phyloP scores from a whole-genome alignment of 2,797 vertebrate species.

The Argya squamiceps region DNA sequence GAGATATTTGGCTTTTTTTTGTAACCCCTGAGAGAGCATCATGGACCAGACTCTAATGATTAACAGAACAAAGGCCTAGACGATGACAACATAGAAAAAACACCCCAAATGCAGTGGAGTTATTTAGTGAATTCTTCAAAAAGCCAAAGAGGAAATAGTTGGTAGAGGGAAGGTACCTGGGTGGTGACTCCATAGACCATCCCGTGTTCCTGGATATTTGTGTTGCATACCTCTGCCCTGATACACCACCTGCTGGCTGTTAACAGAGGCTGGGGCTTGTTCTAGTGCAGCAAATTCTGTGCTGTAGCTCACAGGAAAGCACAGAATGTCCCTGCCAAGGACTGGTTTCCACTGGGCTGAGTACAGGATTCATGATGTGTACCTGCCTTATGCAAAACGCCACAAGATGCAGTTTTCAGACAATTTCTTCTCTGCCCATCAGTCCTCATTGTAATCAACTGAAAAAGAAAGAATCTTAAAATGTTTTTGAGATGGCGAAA shows the following conservation, averaged over 20 bases:
- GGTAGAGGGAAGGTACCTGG: background rate
- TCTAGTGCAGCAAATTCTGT: background rate
- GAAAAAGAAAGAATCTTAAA: background rate
- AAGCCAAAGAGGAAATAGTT: background rate
- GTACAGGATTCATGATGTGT: background rate
- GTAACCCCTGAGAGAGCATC: background rate
- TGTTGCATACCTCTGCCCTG: rapidly evolving
- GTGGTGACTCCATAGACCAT: background rate
- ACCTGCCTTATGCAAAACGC: background rate
- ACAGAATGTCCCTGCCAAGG: background rate
- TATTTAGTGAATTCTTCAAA: background rate
- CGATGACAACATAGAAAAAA: background rate
- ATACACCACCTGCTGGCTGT: rapidly evolving
- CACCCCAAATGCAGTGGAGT: background rate
- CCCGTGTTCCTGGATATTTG: background rate
- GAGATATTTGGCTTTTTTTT: background rate
- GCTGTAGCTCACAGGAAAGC: background rate
- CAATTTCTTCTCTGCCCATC: background rate
- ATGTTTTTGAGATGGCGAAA: background rate
- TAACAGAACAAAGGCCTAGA: background rate
- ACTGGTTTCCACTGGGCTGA: background rate
- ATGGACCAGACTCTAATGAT: background rate
- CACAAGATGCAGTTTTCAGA: background rate
- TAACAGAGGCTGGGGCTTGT: background rate
- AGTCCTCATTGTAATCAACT: background rate